These are phyloP conservation scores for Leptopilina syphax DNA, from an alignment of 2,888 invertebrate species.

Conservation along the genomic window DNA sequence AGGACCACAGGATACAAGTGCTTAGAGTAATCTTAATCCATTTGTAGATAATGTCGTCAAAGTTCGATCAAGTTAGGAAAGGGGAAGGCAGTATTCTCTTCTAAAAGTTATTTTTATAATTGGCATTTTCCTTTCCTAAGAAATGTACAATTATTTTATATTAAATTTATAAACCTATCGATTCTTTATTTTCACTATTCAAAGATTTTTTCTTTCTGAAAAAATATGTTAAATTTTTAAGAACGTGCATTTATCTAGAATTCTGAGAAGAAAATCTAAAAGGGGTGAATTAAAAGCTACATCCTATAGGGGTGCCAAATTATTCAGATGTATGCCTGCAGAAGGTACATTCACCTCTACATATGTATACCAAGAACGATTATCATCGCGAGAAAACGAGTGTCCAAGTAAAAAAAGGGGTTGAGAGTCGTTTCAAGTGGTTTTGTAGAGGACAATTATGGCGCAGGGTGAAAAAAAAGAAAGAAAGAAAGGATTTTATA, in stretches of 20 bases:
- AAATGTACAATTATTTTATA: no score
- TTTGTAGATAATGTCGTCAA: no score
- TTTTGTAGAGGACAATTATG: constrained; percentile 51
- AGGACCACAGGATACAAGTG: no score
- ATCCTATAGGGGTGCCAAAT: constrained; percentile 29
- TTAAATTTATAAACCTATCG: no score
- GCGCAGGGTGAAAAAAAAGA: constrained; percentile 38
- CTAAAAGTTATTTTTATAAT: no score
- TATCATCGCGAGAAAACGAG: constrained; percentile 19
- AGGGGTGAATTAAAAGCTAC: constrained; percentile 21
- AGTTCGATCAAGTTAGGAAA: no score
- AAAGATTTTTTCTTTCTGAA: not conserved
- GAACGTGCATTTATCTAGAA: not conserved
- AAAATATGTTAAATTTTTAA: constrained; percentile 2
- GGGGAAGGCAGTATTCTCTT: no score
- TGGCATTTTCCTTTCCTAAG: no score
- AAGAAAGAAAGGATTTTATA: constrained; percentile 40
- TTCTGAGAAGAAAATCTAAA: constrained; percentile 5
- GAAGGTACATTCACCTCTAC: constrained; percentile 30
- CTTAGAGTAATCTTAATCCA: no score
- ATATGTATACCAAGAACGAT: constrained; percentile 8
- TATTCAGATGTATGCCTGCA: constrained; percentile 28
- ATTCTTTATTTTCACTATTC: not conserved
- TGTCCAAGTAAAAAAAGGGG: constrained; percentile 43
- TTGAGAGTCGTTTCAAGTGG: constrained; percentile 53